Conservation (phyloP, 2,888 invertebrate species). For the Unio delphinus region DNA sequence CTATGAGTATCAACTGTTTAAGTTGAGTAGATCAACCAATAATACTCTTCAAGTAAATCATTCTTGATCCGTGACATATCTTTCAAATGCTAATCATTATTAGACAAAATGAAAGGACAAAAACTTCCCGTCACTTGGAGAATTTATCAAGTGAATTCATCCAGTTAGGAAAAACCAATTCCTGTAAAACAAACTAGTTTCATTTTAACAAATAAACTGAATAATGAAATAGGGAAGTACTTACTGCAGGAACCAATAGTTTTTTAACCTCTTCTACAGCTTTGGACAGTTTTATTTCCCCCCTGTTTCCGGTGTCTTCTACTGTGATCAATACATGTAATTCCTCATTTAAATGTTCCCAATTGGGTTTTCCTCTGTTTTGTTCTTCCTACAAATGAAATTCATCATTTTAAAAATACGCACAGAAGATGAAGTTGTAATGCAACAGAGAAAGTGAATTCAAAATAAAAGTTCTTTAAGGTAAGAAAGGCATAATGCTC, state of each 20-base stretch:
- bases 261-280: slow-evolving; percentile 99
- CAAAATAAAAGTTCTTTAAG: too few species aligned
- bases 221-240: slow-evolving; percentile 42
- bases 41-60: too few species aligned
- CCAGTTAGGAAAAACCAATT: not conserved
- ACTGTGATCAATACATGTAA: slow-evolving; percentile 98
- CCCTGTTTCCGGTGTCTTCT: slow-evolving; percentile 98
- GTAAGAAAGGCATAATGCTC: too few species aligned
- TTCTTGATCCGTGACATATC: too few species aligned
- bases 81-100: too few species aligned
- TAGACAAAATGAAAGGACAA: too few species aligned
- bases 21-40: too few species aligned
- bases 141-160: not conserved
- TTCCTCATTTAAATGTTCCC: slow-evolving; percentile 99
- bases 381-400: slow-evolving; percentile 88
- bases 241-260: slow-evolving; percentile 92
- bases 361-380: slow-evolving; percentile 99
- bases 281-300: slow-evolving; percentile 92
- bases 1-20: too few species aligned
- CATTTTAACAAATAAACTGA: slow-evolving; percentile 1
- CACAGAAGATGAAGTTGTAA: too few species aligned
- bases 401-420: not conserved
- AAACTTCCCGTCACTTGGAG: too few species aligned
- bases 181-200: not conserved
- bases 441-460: too few species aligned